These are phyloP conservation scores for Apaloderma vittatum DNA, from an alignment of 2,113 vertebrate species.

Conservation along the genomic window DNA sequence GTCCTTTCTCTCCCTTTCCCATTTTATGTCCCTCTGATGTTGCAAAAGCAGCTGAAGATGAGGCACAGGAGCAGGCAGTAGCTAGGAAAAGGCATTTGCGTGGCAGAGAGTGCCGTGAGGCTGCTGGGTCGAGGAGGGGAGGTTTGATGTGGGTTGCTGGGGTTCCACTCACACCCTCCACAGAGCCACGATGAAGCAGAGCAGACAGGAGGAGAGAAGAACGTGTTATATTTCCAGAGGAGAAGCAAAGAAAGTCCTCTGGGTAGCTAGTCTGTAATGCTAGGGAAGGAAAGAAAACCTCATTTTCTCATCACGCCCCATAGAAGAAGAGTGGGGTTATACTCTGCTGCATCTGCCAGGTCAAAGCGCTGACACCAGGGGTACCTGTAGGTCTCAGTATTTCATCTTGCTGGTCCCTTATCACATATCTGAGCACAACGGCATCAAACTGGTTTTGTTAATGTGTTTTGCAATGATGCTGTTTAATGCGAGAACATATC, in stretches of 20 bases:
- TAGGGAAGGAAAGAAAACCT: neutral
- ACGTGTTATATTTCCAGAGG: neutral
- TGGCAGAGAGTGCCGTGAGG: neutral
- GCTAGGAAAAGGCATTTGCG: neutral
- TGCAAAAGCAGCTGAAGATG: neutral
- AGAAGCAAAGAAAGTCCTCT: neutral
- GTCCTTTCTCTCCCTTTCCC: neutral
- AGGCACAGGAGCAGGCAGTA: neutral
- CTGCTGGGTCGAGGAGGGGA: accelerated
- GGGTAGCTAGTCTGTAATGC: neutral
- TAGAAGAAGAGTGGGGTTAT: neutral
- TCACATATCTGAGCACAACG: accelerated
- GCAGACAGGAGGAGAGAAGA: neutral
- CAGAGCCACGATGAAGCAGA: neutral
- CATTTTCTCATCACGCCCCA: neutral
- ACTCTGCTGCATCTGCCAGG: neutral
- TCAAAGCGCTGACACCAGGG: neutral
- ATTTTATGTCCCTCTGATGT: neutral
- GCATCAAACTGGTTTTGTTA: neutral
- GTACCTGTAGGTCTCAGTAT: neutral
- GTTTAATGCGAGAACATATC: neutral
- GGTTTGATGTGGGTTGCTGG: neutral
- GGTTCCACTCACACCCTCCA: neutral
- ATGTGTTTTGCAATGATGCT: neutral
- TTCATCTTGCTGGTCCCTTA: neutral